Base-by-base conservation (phyloP, 2,888 invertebrate genomes). In the Eristalis pertinax region DNA sequence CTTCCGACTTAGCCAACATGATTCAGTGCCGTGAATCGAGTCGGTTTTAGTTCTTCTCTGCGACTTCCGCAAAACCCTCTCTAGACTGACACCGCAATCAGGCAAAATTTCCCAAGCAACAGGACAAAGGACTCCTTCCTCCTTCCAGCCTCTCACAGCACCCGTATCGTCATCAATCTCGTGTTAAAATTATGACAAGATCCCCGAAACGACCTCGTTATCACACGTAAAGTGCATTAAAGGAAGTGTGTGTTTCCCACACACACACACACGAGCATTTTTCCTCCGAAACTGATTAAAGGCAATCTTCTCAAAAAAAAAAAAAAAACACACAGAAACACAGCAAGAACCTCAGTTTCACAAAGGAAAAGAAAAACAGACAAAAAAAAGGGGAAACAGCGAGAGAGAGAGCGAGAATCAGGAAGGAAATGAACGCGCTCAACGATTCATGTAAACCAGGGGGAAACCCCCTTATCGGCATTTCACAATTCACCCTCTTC, bases 341-440 rank as follows among this genome's bases (percentile, higher is more conserved):
- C 26, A 63, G 15, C 29, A 63, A 50, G 32, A 63, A 26, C 22
- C 32, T 8, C 24, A 38, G 38, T 3, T 24, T 58, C 29, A 10
- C 32, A 13, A 64, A 29, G 29, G 13, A 65, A 35, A 38, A 22
- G 43, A 43, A n/a, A n/a, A 43, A 43, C 2, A 43, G 19, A 50
- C 2, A 19, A 8, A 50, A 41, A 29, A 50, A 68, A 63, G 38
- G 76, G 62, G n/a, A n/a, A n/a, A n/a, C n/a, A n/a, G 76, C 29
- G 63, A 58, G n/a, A n/a, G 50, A 29, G 26, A 2, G 24, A 29
- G 43, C n/a, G 60, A 82, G 60, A 82, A 70, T 76, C 76, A 82
- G 82, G 82, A 82, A 82, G 82, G 82, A 82, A 82, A 70, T 65
- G 70, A 82, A 72, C 65, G 63, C 75, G 64, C 72, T 82, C 76